These are phyloP conservation scores for Eurytoma adleriae DNA, from an alignment of 2,888 invertebrate genomes.

Conservation along the genomic window DNA sequence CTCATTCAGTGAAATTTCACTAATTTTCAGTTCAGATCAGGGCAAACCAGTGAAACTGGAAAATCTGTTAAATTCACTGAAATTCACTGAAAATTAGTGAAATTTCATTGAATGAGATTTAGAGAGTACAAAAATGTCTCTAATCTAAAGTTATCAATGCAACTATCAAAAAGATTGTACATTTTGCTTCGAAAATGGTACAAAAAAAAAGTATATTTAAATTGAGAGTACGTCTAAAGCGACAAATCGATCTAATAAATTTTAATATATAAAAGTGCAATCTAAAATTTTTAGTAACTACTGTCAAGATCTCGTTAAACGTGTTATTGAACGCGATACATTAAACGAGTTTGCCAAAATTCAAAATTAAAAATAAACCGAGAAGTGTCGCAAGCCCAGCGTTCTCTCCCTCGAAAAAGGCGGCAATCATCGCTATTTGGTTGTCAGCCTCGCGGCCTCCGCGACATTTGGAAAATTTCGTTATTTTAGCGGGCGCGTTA, in stretches of 20 bases:
- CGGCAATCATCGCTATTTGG: slow-evolving; percentile 19
- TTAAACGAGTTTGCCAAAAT: slow-evolving; percentile 43
- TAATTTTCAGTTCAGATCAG: no score
- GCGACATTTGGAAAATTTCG: slow-evolving; percentile 37
- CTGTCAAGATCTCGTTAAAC: not conserved
- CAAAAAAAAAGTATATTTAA: no score
- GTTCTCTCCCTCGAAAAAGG: not conserved
- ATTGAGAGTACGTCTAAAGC: not conserved
- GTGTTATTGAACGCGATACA: slow-evolving; percentile 22
- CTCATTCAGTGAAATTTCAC: no score
- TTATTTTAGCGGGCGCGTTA: slow-evolving; percentile 16
- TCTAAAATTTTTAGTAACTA: slow-evolving; percentile 6
- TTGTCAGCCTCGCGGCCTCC: slow-evolving; percentile 7
- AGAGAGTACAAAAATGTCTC: no score
- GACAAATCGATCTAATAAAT: not conserved
- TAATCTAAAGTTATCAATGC: no score
- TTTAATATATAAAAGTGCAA: no score
- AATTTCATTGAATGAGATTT: no score
- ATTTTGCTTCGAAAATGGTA: no score
- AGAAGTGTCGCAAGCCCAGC: not conserved
- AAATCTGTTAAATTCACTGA: no score
- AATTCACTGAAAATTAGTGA: no score
- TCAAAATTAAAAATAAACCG: slow-evolving; percentile 27
- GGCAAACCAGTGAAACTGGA: no score
- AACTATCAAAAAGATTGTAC: no score